phyloP scores from a whole-genome alignment of 2,797 vertebrate genomes.

The Pteronotus mesoamericanus region DNA sequence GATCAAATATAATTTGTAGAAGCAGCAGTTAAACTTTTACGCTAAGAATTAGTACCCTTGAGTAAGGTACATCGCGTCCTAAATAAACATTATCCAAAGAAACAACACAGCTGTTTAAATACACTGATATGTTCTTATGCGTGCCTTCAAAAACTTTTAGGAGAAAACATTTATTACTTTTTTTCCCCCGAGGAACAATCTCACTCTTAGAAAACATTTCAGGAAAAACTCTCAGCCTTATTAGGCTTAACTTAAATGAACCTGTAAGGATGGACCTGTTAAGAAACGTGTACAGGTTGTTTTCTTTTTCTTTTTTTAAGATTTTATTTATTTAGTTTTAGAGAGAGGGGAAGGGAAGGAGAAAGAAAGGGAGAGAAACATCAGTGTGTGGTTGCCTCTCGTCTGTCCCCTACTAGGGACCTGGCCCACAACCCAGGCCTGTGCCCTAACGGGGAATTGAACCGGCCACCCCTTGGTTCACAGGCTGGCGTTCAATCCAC shows the following conservation, averaged over 20 bases:
- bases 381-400: too few relatives aligned
- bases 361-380: too few relatives aligned
- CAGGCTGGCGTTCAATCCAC: too few relatives aligned
- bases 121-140: neutral
- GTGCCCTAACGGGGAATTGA: too few relatives aligned
- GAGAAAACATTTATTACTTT: neutral
- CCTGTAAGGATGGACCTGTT: neutral
- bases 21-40: neutral
- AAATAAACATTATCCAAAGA: neutral
- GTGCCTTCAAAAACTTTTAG: neutral
- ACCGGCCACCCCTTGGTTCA: too few relatives aligned
- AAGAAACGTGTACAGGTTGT: neutral
- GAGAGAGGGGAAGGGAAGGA: too few relatives aligned
- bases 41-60: neutral
- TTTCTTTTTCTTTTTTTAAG: too few relatives aligned
- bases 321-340: too few relatives aligned
- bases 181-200: neutral
- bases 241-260: neutral
- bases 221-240: neutral
- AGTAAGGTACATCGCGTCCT: neutral
- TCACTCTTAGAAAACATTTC: neutral
- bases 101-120: neutral
- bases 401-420: too few relatives aligned
- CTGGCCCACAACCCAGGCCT: too few relatives aligned
- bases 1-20: neutral